A percentile compares a stretch with the other conserved stretches of the same genome.
These are phyloP conservation scores for Calephelis perditalis DNA, from an alignment of 2,888 invertebrate genomes.

Conservation along the genomic window DNA sequence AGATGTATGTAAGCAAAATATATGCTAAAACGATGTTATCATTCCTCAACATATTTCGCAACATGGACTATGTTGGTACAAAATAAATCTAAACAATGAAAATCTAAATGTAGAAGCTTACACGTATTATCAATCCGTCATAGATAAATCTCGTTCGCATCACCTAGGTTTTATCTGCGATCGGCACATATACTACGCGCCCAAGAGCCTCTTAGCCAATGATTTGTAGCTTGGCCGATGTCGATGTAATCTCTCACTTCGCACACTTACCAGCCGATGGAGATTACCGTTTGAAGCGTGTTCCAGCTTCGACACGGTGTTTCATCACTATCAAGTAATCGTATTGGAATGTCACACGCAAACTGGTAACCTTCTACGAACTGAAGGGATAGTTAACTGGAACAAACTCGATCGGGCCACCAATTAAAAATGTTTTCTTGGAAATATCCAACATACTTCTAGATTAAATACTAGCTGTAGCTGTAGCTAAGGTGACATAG, in stretches of 20 bases:
- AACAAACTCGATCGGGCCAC: conserved; percentile 6
- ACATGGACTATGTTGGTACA: neutral
- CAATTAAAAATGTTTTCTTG: conserved; percentile 2
- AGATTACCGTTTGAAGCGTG: conserved; percentile 25
- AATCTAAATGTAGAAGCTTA: too few relatives aligned
- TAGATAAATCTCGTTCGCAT: conserved; percentile 24
- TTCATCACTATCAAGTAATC: conserved; percentile 23
- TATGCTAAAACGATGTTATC: neutral
- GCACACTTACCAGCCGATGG: conserved; percentile 27
- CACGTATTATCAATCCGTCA: conserved; percentile 15
- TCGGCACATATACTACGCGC: conserved; percentile 29
- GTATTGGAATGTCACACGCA: conserved; percentile 18
- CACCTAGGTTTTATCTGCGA: conserved; percentile 28
- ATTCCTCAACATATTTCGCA: neutral
- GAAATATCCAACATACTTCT: neutral
- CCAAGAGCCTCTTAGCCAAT: conserved; percentile 30
- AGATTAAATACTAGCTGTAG: too few relatives aligned
- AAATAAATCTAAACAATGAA: conserved; percentile 3
- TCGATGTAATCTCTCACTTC: conserved; percentile 35
- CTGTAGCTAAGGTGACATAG: too few relatives aligned
- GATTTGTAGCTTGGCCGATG: conserved; percentile 37
- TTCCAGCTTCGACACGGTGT: conserved; percentile 21
- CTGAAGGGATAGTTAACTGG: conserved; percentile 13
- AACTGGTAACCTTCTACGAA: conserved; percentile 13
- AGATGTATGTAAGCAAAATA: too few relatives aligned